Evolutionary conservation across 1,140 invertebrate species (phyloP), one percentile per base, ranked within the genome.

Genomic region (Anastrepha obliqua): DNA sequence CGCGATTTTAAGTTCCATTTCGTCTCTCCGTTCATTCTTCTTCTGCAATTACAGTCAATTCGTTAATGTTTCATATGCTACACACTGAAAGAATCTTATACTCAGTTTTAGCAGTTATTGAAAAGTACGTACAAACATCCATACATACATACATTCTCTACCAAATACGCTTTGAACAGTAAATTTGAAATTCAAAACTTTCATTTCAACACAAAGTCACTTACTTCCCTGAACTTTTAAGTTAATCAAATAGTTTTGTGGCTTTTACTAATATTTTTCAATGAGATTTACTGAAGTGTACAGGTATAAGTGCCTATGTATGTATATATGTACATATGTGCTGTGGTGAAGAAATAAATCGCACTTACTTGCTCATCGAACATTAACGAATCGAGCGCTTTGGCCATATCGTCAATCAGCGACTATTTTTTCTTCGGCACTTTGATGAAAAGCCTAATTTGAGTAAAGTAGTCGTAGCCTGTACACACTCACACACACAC

Each of bases 361-460:
- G 44, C 17, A 81, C 70, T 78, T 5, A 51, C 4, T 7, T 17
- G 44, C 17, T 51, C 47, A 8, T n/a, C 17, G 44, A 78, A 51
- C 70, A 78, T 55, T 51, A 20, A 51, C 74, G n/a, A 20, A 29
- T n/a, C 47, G 47, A 2, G 3, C 74, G n/a, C 8, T 51, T 81
- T 29, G 74, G 74, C 20, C 74, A 81, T 55, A 44, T 81, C 74
- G 17, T 58, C 74, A 81, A 81, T n/a, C 0, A 20, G 74, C 74
- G 74, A 58, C 15, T 20, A 81, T 81, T 81, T 42, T 47, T 55
- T 81, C 74, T 81, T 81, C 74, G 74, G 74, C 17, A 81, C 74
- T 81, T 81, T 81, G 74, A 81, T 55, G 74, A 81, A 81, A 29
- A 20, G 74, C 4, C 74, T 81, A 81, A 81, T 81, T 81, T 81